Conservation (phyloP, 1,140 invertebrate species). For the Oscheius sp. region DNA sequence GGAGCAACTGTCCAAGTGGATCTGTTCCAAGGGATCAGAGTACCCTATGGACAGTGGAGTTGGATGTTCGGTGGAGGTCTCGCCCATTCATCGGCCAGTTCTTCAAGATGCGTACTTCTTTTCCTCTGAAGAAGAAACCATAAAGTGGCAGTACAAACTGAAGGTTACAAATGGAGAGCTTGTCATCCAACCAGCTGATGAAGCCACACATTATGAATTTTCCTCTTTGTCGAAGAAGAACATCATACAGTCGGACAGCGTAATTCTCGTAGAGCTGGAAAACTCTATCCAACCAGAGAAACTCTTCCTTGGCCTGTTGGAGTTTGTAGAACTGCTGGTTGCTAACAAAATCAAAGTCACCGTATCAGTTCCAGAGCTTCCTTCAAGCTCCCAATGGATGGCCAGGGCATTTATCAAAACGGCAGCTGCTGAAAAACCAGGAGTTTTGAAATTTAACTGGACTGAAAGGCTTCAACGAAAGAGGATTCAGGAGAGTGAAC, state of each 20-base stretch:
- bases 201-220: no score
- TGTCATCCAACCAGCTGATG: no score
- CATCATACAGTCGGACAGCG: no score
- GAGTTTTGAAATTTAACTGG: constrained; percentile 14
- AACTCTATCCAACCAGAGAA: neutral
- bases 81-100: neutral
- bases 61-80: neutral
- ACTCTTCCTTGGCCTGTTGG: constrained; percentile 9
- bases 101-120: neutral
- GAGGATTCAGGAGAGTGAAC: neutral
- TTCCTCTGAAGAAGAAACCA: neutral
- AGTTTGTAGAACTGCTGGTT: neutral
- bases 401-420: constrained; percentile 36
- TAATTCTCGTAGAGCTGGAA: no score
- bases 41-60: neutral
- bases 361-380: neutral
- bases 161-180: neutral
- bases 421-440: constrained; percentile 13
- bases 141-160: neutral
- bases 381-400: neutral
- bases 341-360: neutral
- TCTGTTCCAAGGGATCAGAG: neutral
- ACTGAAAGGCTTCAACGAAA: constrained; percentile 20
- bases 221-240: no score
- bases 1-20: constrained; percentile 17